These are phyloP conservation scores for Oscarella lobularis DNA, from an alignment of 37 sponge, comb jelly and placozoan genomes.

Conservation along the genomic window DNA sequence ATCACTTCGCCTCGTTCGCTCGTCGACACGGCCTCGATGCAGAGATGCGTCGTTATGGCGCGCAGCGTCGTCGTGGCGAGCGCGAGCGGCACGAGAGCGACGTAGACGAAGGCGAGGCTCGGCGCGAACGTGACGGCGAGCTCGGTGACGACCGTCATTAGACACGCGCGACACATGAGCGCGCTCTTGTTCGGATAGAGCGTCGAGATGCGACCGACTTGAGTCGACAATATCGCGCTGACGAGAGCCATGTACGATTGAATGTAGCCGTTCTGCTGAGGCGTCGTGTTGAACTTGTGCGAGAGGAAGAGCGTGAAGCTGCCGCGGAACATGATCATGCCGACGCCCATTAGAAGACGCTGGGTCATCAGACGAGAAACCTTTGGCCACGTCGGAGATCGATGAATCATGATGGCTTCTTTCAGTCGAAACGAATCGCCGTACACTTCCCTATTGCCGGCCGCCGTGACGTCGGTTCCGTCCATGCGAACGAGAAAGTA, in stretches of 20 bases:
- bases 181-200: conserved; percentile 17
- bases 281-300: conserved; percentile 15
- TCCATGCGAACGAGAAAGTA: neutral
- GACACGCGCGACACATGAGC: conserved; percentile 22
- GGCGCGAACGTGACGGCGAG: conserved; percentile 16
- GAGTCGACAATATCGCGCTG: conserved; percentile 15
- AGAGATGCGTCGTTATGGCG: conserved; percentile 18
- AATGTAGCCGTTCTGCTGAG: conserved; percentile 37
- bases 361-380: conserved; percentile 22
- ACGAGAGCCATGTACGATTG: conserved; percentile 43
- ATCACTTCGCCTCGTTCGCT: conserved; percentile 53
- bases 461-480: neutral
- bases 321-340: conserved; percentile 36
- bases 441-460: too few species aligned
- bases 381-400: neutral
- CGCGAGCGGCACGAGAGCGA: conserved; percentile 30
- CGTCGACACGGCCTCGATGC: conserved; percentile 18
- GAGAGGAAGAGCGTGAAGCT: conserved; percentile 48
- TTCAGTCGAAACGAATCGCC: neutral
- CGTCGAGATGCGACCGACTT: conserved; percentile 22
- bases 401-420: neutral
- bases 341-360: conserved; percentile 29
- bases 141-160: conserved; percentile 23
- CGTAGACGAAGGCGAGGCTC: conserved; percentile 5
- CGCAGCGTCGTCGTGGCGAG: conserved; percentile 46